Percentiles rank a stretch among this genome's conserved stretches.
Conservation (phyloP, 1,140 invertebrate species). For the Bombus confusus region DNA sequence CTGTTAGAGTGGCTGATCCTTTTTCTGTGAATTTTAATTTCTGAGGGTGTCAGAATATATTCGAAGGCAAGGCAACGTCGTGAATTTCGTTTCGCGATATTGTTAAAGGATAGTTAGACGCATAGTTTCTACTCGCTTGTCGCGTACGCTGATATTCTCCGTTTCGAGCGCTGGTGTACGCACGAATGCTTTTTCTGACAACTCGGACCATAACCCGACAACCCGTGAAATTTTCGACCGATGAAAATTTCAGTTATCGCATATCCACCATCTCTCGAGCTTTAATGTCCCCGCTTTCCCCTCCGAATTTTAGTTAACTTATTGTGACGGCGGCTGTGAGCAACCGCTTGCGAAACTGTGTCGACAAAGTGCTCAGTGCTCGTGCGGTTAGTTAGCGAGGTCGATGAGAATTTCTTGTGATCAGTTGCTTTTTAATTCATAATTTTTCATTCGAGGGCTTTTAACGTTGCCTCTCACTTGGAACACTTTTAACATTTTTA, state of each 20-base stretch:
- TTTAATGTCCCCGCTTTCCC: not conserved
- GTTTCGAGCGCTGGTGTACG: not conserved
- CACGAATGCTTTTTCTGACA: conserved; percentile 23
- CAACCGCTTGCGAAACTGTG: conserved; percentile 19
- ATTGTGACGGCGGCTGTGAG: conserved; percentile 23
- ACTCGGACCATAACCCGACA: not conserved
- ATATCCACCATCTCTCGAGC: not conserved
- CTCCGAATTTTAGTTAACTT: conserved; percentile 40
- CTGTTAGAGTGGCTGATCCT: no score
- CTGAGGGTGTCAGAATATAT: no score
- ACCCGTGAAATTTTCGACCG: conserved; percentile 36
- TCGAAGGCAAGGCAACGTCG: not conserved
- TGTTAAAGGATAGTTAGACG: not conserved
- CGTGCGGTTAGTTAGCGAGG: conserved; percentile 9
- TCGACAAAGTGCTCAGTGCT: conserved; percentile 15
- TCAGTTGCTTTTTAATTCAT: conserved; percentile 40
- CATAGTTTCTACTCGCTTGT: not conserved
- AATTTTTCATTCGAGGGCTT: not conserved
- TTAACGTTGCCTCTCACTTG: not conserved
- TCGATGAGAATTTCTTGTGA: conserved; percentile 28
- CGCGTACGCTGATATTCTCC: not conserved
- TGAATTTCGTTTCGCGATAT: not conserved
- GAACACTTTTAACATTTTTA: no score
- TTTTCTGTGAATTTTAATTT: no score
- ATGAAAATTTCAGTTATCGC: conserved; percentile 54